Evolutionary conservation across 1,140 invertebrate genomes (phyloP).

Genomic region (Drosophila pseudoobscura): DNA sequence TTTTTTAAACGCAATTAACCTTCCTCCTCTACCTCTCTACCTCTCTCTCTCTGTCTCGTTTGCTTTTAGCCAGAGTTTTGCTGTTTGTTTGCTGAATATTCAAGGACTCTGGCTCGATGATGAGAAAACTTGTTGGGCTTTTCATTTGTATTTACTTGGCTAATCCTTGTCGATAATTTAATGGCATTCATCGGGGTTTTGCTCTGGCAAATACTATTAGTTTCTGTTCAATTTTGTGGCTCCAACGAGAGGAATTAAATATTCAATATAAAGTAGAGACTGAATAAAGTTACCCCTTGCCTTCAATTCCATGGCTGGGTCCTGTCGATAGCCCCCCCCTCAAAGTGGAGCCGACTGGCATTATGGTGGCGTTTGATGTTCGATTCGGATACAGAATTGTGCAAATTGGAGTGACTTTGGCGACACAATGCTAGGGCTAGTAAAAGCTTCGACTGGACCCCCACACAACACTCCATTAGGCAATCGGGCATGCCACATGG

Average conservation of each 20-base stretch:
- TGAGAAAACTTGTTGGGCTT: constrained; percentile 24
- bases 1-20: constrained; percentile 57
- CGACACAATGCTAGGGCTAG: too few species aligned
- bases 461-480: constrained; percentile 40
- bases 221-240: constrained; percentile 5
- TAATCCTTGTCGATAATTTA: constrained; percentile 59
- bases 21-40: background rate
- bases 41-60: constrained; percentile 1
- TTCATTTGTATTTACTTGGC: constrained; percentile 54
- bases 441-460: background rate
- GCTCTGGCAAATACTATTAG: background rate
- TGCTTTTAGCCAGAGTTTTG: too few species aligned
- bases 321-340: too few species aligned
- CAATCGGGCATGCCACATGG: constrained; percentile 19
- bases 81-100: too few species aligned
- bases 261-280: too few species aligned
- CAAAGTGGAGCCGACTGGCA: too few species aligned
- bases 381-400: too few species aligned
- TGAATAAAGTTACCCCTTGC: too few species aligned
- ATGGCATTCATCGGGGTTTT: constrained; percentile 4
- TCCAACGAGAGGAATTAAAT: constrained; percentile 7
- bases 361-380: too few species aligned
- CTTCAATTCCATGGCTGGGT: too few species aligned
- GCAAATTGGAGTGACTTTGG: too few species aligned
- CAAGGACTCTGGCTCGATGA: constrained; percentile 35